Evolutionary conservation across 2,797 vertebrate species (phyloP).

Genomic region (Propithecus deckenii): DNA sequence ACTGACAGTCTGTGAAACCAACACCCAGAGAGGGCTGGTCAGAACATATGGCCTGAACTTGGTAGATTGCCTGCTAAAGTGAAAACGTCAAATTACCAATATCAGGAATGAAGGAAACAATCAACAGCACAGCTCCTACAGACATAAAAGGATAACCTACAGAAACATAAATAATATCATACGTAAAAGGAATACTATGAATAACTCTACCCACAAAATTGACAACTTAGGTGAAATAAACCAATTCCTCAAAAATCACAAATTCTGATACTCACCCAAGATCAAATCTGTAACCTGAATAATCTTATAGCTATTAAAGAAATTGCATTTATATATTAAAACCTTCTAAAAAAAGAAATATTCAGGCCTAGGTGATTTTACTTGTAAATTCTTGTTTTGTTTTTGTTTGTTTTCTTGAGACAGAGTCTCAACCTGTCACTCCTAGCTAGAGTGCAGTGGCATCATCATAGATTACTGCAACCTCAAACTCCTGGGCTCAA

Average conservation of each 20-base stretch:
- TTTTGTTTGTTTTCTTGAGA: background rate
- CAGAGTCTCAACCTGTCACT: fast-evolving
- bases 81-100: background rate
- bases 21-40: background rate
- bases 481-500: background rate
- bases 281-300: background rate
- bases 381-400: background rate
- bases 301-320: background rate
- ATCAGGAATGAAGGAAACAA: background rate
- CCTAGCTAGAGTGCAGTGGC: background rate
- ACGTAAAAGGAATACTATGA: background rate
- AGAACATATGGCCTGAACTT: background rate
- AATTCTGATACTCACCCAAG: background rate
- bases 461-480: background rate
- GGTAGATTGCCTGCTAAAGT: background rate
- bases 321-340: background rate
- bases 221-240: background rate
- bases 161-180: background rate
- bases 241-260: background rate
- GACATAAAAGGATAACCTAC: background rate
- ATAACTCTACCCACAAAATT: background rate
- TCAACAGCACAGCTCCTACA: background rate
- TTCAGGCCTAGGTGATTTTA: background rate
- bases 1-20: background rate
- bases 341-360: background rate